Evolutionary conservation across 2,113 vertebrate species (phyloP).

Genomic region (Sapajus apella): DNA sequence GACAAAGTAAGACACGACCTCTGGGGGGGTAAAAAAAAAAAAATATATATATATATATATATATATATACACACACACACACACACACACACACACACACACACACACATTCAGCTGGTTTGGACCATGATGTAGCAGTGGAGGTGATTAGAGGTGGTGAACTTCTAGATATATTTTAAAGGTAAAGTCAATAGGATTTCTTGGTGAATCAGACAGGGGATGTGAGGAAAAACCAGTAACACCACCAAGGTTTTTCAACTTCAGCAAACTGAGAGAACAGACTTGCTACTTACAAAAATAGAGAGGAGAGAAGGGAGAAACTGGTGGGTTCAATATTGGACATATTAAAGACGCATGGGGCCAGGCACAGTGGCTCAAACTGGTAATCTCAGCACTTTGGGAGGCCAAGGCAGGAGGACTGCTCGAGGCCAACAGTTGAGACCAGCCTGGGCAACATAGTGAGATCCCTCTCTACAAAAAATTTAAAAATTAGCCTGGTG

Average conservation of each 20-base stretch:
- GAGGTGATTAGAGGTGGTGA: not conserved
- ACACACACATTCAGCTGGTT: not conserved
- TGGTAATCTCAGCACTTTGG: no score
- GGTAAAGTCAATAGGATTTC: constrained; percentile 3
- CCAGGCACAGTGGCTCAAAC: no score
- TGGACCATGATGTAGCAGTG: not conserved
- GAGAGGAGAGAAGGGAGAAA: not conserved
- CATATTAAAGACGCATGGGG: not conserved
- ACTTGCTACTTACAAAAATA: constrained; percentile 39
- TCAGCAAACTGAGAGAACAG: constrained; percentile 23
- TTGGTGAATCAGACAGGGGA: constrained; percentile 26
- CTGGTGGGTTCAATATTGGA: not conserved
- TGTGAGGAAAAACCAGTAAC: not conserved
- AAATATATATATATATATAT: no score
- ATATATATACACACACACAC: no score
- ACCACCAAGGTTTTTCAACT: constrained; percentile 21
- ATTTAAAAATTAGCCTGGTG: no score
- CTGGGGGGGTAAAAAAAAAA: no score
- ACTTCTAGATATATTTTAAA: not conserved
- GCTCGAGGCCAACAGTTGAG: no score
- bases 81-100: no score
- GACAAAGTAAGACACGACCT: no score
- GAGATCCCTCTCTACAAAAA: no score
- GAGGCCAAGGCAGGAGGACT: no score
- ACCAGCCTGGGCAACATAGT: no score